Evolutionary conservation across 1,140 invertebrate genomes (phyloP), one percentile per base, ranked within the genome.

Genomic region (Drosophila arizonae): DNA sequence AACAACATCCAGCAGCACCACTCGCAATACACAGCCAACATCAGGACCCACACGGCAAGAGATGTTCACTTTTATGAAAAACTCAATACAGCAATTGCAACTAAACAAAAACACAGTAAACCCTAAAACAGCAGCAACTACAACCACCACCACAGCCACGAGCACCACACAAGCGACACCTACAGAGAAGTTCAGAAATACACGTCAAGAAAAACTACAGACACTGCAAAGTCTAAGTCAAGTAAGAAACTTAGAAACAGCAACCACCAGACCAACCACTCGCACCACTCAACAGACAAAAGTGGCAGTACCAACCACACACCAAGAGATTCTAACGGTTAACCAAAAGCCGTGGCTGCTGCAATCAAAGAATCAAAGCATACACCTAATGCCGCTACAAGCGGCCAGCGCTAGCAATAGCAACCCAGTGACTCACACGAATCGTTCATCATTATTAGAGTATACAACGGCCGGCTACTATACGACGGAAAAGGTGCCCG

Each of bases 341-440:
- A 78, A 84, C 45, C 65, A 45, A 6, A 60, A 51, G 33, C 82
- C 76, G 1, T 81, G 81, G 79, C 66, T 90, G 75, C 62, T 81
- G 72, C 39, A 71, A 72, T 57, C 79, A 10, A 52, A 55, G 3
- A 78, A 87, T 13, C 79, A 77, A 46, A 87, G 69, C 48, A 51
- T 87, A 64, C 79, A 76, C 11, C 43, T 77, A 52, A 57, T 72
- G 21, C 82, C 78, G 30, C 66, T 82, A 0, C 45, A 65, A 66
- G 26, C 45, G 41, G 24, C 57, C 28, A 30, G 21, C 21, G 21
- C 21, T 15, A 61, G 28, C 55, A 6, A 11, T 36, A 11, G 36
- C 36, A 76, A 58, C 72, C 79, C 87, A 87, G 81, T 90, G 79
- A 82, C 39, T 72, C 57, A 75, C 41, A 28, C 26, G 55, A 82